Percentiles rank a stretch among this genome's conserved stretches.
Conservation (phyloP, 2,888 invertebrate species). For the Geotrupes spiniger region DNA sequence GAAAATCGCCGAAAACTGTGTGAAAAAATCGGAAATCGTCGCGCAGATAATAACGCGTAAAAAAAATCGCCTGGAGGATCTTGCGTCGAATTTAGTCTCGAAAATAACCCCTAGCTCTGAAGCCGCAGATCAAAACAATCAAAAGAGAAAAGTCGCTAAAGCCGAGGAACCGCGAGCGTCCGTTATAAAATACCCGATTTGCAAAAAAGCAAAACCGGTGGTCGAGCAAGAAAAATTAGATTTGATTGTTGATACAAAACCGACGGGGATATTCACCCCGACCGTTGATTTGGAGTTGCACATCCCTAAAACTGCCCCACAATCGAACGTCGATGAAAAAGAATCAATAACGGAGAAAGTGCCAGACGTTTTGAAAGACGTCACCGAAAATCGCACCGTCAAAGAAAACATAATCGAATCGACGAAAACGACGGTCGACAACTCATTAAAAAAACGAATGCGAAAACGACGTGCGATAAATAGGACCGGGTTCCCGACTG, state of each 20-base stretch:
- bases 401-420: neutral
- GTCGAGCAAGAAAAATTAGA: slow-evolving; percentile 46
- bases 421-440: slow-evolving; percentile 18
- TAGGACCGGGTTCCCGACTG: slow-evolving; percentile 82
- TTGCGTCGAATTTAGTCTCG: slow-evolving; percentile 59
- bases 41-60: slow-evolving; percentile 58
- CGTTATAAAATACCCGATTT: slow-evolving; percentile 58
- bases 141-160: slow-evolving; percentile 54
- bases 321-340: slow-evolving; percentile 5
- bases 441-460: slow-evolving; percentile 49
- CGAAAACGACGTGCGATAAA: slow-evolving; percentile 75
- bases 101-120: slow-evolving; percentile 53
- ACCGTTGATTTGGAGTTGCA: slow-evolving; percentile 63
- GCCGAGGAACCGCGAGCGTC: slow-evolving; percentile 52
- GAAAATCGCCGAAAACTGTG: slow-evolving; percentile 25
- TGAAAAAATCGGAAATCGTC: slow-evolving; percentile 40
- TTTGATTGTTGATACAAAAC: slow-evolving; percentile 41
- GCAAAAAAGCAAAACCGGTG: slow-evolving; percentile 50
- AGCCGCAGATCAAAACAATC: slow-evolving; percentile 52
- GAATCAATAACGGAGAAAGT: slow-evolving; percentile 41
- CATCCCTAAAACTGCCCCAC: slow-evolving; percentile 7
- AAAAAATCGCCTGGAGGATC: slow-evolving; percentile 62
- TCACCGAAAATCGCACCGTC: slow-evolving; percentile 1
- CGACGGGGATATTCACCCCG: slow-evolving; percentile 70
- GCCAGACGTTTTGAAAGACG: slow-evolving; percentile 10